phyloP scores from a whole-genome alignment of 2,113 vertebrate genomes.

The Calyptomena viridis region DNA sequence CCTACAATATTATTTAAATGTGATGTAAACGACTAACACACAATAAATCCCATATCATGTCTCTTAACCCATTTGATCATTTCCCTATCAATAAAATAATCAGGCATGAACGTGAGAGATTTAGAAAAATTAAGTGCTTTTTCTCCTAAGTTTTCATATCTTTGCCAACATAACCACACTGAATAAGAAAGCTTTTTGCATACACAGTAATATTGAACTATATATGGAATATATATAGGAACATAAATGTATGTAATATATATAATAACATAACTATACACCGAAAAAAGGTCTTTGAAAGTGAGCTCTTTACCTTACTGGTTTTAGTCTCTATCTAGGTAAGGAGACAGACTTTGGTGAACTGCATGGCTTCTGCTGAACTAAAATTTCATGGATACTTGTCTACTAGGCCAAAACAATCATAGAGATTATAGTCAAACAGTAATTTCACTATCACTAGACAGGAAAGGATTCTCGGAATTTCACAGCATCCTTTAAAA shows the following conservation, averaged over 20 bases:
- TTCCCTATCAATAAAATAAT: background rate
- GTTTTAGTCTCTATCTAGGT: background rate
- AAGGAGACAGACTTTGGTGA: background rate
- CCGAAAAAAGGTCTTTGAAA: background rate
- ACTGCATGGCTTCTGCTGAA: background rate
- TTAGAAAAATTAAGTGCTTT: constrained; percentile 10
- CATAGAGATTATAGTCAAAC: background rate
- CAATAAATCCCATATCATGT: background rate
- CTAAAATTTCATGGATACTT: background rate
- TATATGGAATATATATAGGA: background rate
- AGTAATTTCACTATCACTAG: background rate
- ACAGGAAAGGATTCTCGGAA: background rate
- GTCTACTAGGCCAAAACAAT: background rate
- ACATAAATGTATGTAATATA: background rate
- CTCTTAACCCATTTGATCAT: background rate
- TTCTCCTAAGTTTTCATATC: background rate
- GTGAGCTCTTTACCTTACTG: background rate
- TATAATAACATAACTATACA: background rate
- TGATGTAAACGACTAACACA: constrained; percentile 24
- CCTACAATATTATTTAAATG: background rate
- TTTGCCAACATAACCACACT: background rate
- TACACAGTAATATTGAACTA: background rate
- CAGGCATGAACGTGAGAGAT: background rate
- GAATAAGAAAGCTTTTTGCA: background rate
- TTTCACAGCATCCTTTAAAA: background rate